Evolutionary conservation across 2,888 invertebrate species (phyloP).

Genomic region (Brachypalpus laphriformis): DNA sequence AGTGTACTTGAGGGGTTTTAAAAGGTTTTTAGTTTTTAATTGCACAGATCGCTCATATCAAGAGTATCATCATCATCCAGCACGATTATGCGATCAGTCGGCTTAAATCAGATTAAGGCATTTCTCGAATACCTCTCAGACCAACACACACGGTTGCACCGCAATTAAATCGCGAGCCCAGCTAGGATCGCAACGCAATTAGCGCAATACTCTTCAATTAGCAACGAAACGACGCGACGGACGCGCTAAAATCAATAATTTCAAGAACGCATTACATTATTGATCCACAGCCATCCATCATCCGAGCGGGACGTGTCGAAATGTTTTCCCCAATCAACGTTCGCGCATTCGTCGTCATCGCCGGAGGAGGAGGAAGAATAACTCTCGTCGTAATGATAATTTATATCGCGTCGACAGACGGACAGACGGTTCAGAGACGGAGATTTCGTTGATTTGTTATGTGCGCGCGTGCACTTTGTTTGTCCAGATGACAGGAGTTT

Average conservation of each 20-base stretch:
- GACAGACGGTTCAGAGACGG: slow-evolving; percentile 27
- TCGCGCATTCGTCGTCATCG: not conserved
- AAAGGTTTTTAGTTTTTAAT: slow-evolving; percentile 18
- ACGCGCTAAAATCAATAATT: slow-evolving; percentile 68
- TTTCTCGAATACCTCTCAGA: slow-evolving; percentile 12
- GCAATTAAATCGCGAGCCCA: slow-evolving; percentile 2
- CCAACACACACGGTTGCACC: not conserved
- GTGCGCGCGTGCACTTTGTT: slow-evolving; percentile 55
- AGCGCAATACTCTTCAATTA: slow-evolving; percentile 67
- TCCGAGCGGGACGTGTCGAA: slow-evolving; percentile 63
- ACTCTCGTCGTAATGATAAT: slow-evolving; percentile 60
- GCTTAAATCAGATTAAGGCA: slow-evolving; percentile 49
- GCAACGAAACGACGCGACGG: slow-evolving; percentile 48
- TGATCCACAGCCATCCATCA: slow-evolving; percentile 68
- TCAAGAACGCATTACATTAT: slow-evolving; percentile 68
- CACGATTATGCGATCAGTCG: not conserved
- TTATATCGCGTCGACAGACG: slow-evolving; percentile 68
- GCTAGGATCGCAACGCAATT: slow-evolving; percentile 44
- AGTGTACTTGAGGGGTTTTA: slow-evolving; percentile 36
- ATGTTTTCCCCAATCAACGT: slow-evolving; percentile 61
- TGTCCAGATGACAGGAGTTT: slow-evolving; percentile 59
- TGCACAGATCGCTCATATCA: slow-evolving; percentile 3
- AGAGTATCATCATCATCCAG: slow-evolving; percentile 13
- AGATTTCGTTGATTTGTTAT: slow-evolving; percentile 68
- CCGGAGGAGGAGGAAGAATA: slow-evolving; percentile 13